Conservation (phyloP, 2,888 invertebrate species). For the Helicoverpa assulta region DNA sequence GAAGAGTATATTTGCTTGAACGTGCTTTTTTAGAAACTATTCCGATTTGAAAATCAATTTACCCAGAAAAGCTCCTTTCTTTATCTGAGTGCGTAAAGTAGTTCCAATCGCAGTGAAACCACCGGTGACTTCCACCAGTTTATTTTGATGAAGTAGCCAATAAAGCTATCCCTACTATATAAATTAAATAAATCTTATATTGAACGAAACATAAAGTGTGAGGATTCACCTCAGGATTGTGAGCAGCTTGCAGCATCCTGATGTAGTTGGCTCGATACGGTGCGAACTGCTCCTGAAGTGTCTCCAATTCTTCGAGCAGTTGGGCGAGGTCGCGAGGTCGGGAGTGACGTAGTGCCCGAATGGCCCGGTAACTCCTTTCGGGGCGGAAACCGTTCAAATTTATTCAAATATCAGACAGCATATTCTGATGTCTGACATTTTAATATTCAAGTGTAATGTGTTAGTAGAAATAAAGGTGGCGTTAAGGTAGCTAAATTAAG, state of each 20-base stretch:
- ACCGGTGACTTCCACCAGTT: too few relatives aligned
- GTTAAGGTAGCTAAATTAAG: background rate
- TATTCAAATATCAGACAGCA: constrained; percentile 25
- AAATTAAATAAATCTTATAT: too few relatives aligned
- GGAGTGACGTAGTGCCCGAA: constrained; percentile 66
- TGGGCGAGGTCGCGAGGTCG: constrained; percentile 75
- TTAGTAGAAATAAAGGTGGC: constrained; percentile 9
- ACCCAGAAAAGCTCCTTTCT: too few relatives aligned
- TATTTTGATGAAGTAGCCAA: too few relatives aligned
- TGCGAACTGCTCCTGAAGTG: constrained; percentile 74
- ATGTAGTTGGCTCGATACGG: constrained; percentile 72
- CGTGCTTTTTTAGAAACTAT: too few relatives aligned
- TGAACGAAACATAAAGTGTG: background rate
- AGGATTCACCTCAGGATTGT: constrained; percentile 64
- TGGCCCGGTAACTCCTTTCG: constrained; percentile 64
- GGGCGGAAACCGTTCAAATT: constrained; percentile 24
- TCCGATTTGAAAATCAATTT: too few relatives aligned
- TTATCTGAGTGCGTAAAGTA: too few relatives aligned
- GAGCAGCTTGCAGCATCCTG: constrained; percentile 67
- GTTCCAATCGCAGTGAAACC: too few relatives aligned
- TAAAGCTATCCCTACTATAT: too few relatives aligned
- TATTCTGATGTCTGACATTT: constrained; percentile 30
- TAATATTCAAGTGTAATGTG: constrained; percentile 16
- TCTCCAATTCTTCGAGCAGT: constrained; percentile 75
- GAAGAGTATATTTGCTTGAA: too few relatives aligned